Conservation (phyloP, 2,888 invertebrate genomes). For the Lacanobia oleracea region DNA sequence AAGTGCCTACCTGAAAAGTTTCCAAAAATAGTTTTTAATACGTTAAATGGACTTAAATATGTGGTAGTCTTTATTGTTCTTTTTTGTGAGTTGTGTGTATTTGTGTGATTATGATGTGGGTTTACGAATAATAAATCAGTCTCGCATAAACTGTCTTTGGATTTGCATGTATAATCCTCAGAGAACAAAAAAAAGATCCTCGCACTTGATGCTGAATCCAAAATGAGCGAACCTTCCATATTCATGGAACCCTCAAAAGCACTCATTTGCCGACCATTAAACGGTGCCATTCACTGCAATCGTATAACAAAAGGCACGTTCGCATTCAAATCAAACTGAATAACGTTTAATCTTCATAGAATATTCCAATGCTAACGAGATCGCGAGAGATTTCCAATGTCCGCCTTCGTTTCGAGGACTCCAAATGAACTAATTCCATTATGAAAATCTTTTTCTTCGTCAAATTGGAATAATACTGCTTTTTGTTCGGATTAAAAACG, state of each 20-base stretch:
- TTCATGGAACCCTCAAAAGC: conserved; percentile 58
- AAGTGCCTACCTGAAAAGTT: too few species aligned
- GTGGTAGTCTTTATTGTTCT: too few species aligned
- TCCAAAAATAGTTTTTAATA: too few species aligned
- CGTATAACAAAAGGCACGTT: conserved; percentile 65
- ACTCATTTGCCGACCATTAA: conserved; percentile 67
- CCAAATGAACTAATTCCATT: conserved; percentile 72
- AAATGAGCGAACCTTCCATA: conserved; percentile 54
- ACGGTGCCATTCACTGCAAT: conserved; percentile 63
- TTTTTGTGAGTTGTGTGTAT: too few species aligned
- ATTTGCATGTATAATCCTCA: too few species aligned
- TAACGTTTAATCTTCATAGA: conserved; percentile 69
- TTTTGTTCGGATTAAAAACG: conserved; percentile 74
- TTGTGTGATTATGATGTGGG: too few species aligned
- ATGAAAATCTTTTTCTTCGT: conserved; percentile 68
- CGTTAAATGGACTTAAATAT: too few species aligned
- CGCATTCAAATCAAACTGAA: conserved; percentile 66
- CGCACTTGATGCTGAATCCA: conserved; percentile 47
- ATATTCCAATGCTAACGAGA: conserved; percentile 71
- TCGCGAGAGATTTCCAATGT: conserved; percentile 66
- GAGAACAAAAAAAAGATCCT: conserved; percentile 31
- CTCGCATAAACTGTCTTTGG: too few species aligned
- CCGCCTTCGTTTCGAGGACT: conserved; percentile 56
- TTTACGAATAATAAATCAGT: too few species aligned
- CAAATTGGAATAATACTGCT: conserved; percentile 70